Evolutionary conservation across 1,140 invertebrate genomes (phyloP).

Genomic region (Bathynomus jamesi): DNA sequence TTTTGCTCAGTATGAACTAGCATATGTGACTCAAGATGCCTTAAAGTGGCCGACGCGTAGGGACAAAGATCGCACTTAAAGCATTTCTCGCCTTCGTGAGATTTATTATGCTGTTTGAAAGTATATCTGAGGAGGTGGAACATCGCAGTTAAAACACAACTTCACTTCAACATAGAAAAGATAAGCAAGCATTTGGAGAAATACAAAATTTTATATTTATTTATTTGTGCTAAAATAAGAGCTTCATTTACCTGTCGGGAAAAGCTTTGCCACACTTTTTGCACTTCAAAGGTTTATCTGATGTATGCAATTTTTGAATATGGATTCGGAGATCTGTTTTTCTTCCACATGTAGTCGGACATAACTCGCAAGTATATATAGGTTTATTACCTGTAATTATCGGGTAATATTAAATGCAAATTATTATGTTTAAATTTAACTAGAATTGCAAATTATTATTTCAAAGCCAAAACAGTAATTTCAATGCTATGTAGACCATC

Average conservation of each 20-base stretch:
- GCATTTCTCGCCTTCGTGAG: slow-evolving; percentile 95
- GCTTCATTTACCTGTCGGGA: slow-evolving; percentile 61
- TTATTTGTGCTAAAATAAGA: no score
- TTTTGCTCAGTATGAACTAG: slow-evolving; percentile 90
- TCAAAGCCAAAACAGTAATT: no score
- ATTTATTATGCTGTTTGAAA: slow-evolving; percentile 62
- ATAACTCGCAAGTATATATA: slow-evolving; percentile 87
- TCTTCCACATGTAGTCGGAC: slow-evolving; percentile 90
- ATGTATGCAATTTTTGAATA: slow-evolving; percentile 90
- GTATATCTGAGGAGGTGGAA: slow-evolving; percentile 35
- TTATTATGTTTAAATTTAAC: no score
- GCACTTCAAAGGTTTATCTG: slow-evolving; percentile 83
- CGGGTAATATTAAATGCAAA: no score
- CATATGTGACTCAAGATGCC: slow-evolving; percentile 93
- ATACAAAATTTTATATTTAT: no score
- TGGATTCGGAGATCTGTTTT: slow-evolving; percentile 95
- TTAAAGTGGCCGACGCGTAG: slow-evolving; percentile 83
- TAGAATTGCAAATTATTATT: no score
- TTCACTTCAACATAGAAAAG: no score
- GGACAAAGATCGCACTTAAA: slow-evolving; percentile 92
- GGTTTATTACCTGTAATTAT: slow-evolving; percentile 68
- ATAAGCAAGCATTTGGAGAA: no score
- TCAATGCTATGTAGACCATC: no score
- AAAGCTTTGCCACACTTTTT: slow-evolving; percentile 87
- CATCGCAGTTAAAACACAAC: no score